Base-by-base conservation (phyloP, 2,797 vertebrate genomes). In the Lateolabrax maculatus region DNA sequence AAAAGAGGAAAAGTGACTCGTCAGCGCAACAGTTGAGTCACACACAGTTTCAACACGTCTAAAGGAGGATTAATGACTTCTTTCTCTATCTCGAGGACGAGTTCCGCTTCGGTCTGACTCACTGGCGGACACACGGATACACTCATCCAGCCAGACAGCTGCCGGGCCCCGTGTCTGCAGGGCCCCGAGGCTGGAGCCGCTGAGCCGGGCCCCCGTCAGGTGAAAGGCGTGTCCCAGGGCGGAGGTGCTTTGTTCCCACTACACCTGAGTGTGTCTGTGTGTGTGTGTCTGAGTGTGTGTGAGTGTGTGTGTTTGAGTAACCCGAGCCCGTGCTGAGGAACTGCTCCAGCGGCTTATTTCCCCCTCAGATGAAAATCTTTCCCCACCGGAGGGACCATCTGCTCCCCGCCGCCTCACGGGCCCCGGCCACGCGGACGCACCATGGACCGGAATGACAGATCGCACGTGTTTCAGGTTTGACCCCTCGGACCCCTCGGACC, bases 201-300 rank as follows among this genome's bases (percentile, higher is more conserved):
- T 5, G 64, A 53, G 12, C 31, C 31, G 71, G 58, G 51, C 53
- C 61, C 69, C 68, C 23, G 68, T 86, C 94, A 94, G 90, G 93
- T 94, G 89, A 86, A 68, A 85, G 94, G 95, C 84, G 94, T 89
- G 94, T 76, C 83, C n/a, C 60, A 19, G 81, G 83, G 89, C 46
- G 81, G 75, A 52, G 67, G 61, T 36, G 81, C 75, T 81, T 86
- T 57, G 66, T 55, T 61, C 60, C 0, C 12, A 23, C 75, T 25
- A 44, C 76, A 89, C 87, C 84, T 89, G 79, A 23, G 67, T 9
- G 48, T 12, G 52, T 36, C 53, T 10, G 52, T 51, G 46, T 58
- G 55, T 61, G 13, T 55, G 55, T 61, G 13, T 55, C n/a, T n/a
- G n/a, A n/a, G n/a, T n/a, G n/a, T n/a, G n/a, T n/a, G n/a, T n/a